phyloP scores from a whole-genome alignment of 2,113 vertebrate species.

The Agapornis roseicollis region DNA sequence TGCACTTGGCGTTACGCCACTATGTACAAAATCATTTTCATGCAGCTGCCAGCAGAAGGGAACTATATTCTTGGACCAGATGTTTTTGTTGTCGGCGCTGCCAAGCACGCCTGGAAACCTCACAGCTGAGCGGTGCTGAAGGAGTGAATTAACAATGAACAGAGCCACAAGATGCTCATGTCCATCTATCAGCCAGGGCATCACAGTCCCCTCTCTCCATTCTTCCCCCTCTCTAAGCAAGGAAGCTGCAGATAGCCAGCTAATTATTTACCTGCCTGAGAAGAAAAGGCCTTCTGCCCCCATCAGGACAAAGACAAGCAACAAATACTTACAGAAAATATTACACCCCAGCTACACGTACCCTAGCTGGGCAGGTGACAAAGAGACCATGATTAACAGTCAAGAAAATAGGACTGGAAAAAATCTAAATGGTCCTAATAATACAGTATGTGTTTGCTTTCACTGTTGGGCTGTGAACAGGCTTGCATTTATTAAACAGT shows the following conservation, averaged over 20 bases:
- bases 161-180: conserved; percentile 39
- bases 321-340: neutral
- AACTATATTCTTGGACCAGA: conserved; percentile 62
- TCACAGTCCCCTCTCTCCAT: neutral
- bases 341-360: neutral
- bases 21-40: conserved; percentile 48
- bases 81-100: conserved; percentile 35
- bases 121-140: conserved; percentile 41
- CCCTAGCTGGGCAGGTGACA: neutral
- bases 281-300: neutral
- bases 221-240: neutral
- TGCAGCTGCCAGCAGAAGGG: conserved; percentile 52
- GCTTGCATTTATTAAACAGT: neutral
- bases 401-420: conserved; percentile 13
- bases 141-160: conserved; percentile 61
- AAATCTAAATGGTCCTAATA: neutral
- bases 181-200: neutral
- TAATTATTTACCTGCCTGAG: conserved; percentile 21
- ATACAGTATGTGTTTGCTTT: neutral
- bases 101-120: conserved; percentile 59
- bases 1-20: neutral
- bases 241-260: neutral
- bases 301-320: neutral
- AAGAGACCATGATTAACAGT: neutral
- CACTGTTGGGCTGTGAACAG: neutral